A percentile compares a stretch with the other conserved stretches of the same genome.
These are phyloP conservation scores for Mus caroli DNA, from an alignment of 2,797 vertebrate genomes.

Conservation along the genomic window DNA sequence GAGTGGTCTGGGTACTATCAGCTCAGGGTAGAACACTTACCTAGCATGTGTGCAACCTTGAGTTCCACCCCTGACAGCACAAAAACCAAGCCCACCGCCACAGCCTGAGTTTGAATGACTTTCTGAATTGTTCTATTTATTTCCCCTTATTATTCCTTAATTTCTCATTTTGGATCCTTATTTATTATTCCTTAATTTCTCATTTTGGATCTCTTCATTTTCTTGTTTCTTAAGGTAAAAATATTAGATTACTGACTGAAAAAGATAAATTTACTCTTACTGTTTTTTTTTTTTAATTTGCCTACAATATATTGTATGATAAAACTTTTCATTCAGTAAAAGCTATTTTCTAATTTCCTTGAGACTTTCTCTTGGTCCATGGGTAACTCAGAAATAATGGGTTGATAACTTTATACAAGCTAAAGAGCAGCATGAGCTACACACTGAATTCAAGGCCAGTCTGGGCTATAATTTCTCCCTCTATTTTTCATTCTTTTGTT, in stretches of 20 bases:
- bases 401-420: neutral
- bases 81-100: neutral
- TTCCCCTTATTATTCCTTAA: neutral
- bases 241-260: neutral
- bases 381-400: neutral
- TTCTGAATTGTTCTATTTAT: neutral
- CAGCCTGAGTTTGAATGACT: neutral
- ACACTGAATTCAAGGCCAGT: neutral
- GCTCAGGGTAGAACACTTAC: neutral
- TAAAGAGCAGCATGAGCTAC: neutral
- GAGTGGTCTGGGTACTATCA: neutral
- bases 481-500: neutral
- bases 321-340: neutral
- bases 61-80: no score
- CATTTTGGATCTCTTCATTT: conserved; percentile 25
- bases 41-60: neutral
- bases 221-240: neutral
- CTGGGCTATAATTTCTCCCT: neutral
- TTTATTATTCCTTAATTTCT: conserved; percentile 10
- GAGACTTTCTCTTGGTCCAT: neutral
- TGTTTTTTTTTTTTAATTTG: neutral
- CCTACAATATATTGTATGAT: neutral
- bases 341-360: conserved; percentile 30
- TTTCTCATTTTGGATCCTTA: conserved; percentile 31
- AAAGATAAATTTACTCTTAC: neutral